Evolutionary conservation across 2,888 invertebrate species (phyloP).

Genomic region (Cheilosia soror): DNA sequence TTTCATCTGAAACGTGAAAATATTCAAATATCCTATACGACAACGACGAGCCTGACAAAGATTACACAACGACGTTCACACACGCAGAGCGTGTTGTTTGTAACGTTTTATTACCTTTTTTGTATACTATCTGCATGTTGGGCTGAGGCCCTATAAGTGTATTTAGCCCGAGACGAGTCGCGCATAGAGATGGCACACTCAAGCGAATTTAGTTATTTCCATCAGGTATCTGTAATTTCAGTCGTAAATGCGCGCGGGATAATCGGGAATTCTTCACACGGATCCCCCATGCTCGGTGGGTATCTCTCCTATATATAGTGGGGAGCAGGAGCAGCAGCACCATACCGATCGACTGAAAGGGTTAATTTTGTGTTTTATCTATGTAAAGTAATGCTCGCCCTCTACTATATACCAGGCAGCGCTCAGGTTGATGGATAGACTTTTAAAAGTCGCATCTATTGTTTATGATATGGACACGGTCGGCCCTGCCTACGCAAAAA

Average conservation of each 20-base stretch:
- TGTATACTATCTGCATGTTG: constrained; percentile 15
- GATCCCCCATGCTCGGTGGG: constrained; percentile 1
- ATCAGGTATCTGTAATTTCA: constrained; percentile 43
- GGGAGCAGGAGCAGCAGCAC: too few species aligned
- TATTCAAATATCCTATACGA: constrained; percentile 65
- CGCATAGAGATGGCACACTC: constrained; percentile 51
- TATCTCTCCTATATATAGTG: not conserved
- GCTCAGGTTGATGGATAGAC: constrained; percentile 53
- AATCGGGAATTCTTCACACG: constrained; percentile 51
- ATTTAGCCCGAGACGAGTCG: constrained; percentile 47
- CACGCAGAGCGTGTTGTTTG: constrained; percentile 35
- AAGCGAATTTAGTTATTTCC: constrained; percentile 48
- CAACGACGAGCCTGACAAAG: constrained; percentile 35
- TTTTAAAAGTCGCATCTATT: constrained; percentile 60
- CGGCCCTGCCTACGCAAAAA: constrained; percentile 38
- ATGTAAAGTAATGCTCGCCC: constrained; percentile 26
- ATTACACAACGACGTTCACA: constrained; percentile 53
- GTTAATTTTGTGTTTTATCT: constrained; percentile 25
- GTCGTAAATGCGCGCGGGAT: constrained; percentile 26
- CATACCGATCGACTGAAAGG: constrained; percentile 19
- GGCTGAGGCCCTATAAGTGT: constrained; percentile 63
- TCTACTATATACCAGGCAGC: not conserved
- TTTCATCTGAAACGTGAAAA: constrained; percentile 61
- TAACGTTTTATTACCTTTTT: constrained; percentile 50
- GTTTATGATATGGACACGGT: constrained; percentile 41